These are phyloP conservation scores for Urocyon cinereoargenteus DNA, from an alignment of 2,797 vertebrate genomes.

Conservation along the genomic window DNA sequence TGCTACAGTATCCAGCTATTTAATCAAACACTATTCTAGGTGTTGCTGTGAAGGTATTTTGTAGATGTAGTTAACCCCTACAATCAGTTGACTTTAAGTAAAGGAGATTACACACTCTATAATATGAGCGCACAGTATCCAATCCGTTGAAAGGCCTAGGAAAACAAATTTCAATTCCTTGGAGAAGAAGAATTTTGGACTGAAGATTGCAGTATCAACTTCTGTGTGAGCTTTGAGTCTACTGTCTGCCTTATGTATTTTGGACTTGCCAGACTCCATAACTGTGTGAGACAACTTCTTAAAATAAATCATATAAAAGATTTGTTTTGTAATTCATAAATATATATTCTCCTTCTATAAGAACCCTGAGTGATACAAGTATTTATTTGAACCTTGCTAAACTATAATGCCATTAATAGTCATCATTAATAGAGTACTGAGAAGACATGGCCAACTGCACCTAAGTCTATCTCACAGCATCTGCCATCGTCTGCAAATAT, in stretches of 20 bases:
- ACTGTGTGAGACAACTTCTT: not conserved
- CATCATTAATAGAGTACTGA: not conserved
- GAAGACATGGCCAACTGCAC: not conserved
- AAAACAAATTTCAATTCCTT: not conserved
- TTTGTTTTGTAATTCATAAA: not conserved
- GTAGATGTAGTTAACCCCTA: not conserved
- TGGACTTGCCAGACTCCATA: not conserved
- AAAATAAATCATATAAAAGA: not conserved
- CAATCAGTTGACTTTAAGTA: not conserved
- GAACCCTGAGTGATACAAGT: not conserved
- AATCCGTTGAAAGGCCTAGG: not conserved
- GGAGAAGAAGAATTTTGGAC: not conserved
- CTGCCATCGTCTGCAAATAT: not conserved
- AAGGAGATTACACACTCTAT: not conserved
- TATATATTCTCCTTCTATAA: not conserved
- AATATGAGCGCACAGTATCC: fast-evolving
- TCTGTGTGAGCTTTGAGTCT: too few relatives aligned
- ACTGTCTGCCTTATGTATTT: too few relatives aligned
- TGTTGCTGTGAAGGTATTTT: not conserved
- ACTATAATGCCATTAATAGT: not conserved
- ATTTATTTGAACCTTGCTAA: not conserved
- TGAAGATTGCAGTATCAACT: not conserved
- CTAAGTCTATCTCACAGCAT: not conserved
- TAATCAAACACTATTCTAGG: not conserved
- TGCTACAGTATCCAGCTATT: not conserved